These are phyloP conservation scores for Gymnocheta viridis DNA, from an alignment of 2,888 invertebrate genomes.

Conservation along the genomic window DNA sequence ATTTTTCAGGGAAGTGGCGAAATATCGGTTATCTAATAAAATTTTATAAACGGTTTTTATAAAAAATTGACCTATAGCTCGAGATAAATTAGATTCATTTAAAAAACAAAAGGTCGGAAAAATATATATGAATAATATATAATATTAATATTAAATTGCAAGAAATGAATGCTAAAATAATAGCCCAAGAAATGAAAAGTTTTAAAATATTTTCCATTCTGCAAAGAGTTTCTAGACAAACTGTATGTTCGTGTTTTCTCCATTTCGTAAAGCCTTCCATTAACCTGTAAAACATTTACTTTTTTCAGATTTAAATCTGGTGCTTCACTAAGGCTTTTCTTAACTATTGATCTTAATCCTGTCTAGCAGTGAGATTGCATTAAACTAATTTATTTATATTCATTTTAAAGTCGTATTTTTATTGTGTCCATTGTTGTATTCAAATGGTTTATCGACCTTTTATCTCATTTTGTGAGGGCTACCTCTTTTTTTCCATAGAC, in stretches of 20 bases:
- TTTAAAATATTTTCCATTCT: neutral
- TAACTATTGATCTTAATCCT: slow-evolving; percentile 16
- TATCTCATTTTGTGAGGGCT: slow-evolving; percentile 32
- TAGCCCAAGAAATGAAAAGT: too few species aligned
- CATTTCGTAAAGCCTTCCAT: neutral
- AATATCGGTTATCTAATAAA: too few species aligned
- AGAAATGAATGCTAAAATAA: too few species aligned
- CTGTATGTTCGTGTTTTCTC: neutral
- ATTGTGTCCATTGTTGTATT: slow-evolving; percentile 17
- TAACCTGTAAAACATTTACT: neutral
- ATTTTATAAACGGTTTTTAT: too few species aligned
- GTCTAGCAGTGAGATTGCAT: neutral
- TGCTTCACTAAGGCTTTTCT: neutral
- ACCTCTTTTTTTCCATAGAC: neutral
- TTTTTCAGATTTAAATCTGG: neutral
- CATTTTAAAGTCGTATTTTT: neutral
- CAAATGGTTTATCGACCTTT: slow-evolving; percentile 27
- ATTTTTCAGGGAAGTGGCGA: too few species aligned
- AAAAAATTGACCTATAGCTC: too few species aligned
- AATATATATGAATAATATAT: too few species aligned
- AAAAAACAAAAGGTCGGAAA: too few species aligned
- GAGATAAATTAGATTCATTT: too few species aligned
- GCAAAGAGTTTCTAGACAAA: neutral
- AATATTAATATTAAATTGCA: too few species aligned
- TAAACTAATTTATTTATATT: neutral